These are phyloP conservation scores for Myotis vivesi DNA, from an alignment of 2,797 vertebrate species.

Conservation along the genomic window DNA sequence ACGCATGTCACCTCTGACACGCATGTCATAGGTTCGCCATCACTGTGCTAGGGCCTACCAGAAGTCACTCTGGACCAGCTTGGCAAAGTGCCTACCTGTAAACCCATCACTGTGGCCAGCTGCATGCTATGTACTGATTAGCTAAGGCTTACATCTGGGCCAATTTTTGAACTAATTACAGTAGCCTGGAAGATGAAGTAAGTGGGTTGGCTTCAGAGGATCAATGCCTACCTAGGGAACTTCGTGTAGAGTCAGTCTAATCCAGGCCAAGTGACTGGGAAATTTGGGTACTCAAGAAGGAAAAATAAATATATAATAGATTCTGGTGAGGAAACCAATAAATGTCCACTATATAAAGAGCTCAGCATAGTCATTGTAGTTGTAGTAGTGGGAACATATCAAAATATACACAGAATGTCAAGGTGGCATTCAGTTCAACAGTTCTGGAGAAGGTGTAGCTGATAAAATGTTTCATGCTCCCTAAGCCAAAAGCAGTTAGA, in stretches of 20 bases:
- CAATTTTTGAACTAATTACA: neutral
- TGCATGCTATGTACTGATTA: neutral
- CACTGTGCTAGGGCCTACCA: too few species aligned
- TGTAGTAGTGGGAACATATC: neutral
- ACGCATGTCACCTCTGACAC: too few species aligned
- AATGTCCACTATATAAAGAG: neutral
- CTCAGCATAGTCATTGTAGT: neutral
- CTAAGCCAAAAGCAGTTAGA: neutral
- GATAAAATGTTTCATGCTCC: neutral
- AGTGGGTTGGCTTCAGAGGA: neutral
- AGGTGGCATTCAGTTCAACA: neutral
- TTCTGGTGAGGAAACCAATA: neutral
- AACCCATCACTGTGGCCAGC: neutral
- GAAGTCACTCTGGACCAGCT: neutral
- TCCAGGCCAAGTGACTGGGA: neutral
- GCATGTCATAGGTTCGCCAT: too few species aligned
- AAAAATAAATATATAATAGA: neutral
- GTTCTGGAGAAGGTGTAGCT: neutral
- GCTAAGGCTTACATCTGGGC: neutral
- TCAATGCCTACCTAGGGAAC: neutral
- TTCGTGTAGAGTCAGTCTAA: neutral
- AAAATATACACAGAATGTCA: neutral
- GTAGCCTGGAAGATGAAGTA: neutral
- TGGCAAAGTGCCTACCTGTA: neutral
- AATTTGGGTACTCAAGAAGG: neutral